phyloP scores from a whole-genome alignment of 2,113 vertebrate genomes.

The Brachyhypopomus occidentalis region DNA sequence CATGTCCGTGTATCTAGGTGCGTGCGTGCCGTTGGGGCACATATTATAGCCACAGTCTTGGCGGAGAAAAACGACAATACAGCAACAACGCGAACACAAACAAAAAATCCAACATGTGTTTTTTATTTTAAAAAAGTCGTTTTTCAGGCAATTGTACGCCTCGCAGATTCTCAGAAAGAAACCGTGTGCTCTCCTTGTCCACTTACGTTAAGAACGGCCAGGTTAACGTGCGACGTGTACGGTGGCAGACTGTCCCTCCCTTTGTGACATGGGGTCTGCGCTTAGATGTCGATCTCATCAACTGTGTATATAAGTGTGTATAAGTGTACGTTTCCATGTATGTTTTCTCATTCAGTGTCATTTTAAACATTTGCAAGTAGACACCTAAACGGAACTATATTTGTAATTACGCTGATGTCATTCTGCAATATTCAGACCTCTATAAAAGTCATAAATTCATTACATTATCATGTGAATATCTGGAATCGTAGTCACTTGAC shows the following conservation, averaged over 20 bases:
- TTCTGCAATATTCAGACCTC: neutral
- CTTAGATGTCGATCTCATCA: too few relatives aligned
- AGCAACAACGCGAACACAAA: neutral
- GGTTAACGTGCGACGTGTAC: conserved; percentile 34
- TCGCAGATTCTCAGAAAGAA: conserved; percentile 30
- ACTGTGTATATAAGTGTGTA: too few relatives aligned
- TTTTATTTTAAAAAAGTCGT: conserved; percentile 47
- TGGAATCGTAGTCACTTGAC: too few relatives aligned
- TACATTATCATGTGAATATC: neutral
- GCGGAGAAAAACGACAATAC: conserved; percentile 50
- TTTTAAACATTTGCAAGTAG: neutral
- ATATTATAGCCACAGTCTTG: conserved; percentile 20
- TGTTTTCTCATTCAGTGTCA: neutral
- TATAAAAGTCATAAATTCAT: neutral
- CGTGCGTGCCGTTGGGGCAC: too few relatives aligned
- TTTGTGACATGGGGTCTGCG: neutral
- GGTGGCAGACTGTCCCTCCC: conserved; percentile 2
- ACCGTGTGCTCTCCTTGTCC: conserved; percentile 26
- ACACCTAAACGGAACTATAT: too few relatives aligned
- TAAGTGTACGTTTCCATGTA: neutral
- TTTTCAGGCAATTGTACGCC: conserved; percentile 49
- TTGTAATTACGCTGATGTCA: too few relatives aligned
- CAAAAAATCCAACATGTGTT: conserved; percentile 49
- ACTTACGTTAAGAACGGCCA: conserved; percentile 17
- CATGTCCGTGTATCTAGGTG: too few relatives aligned